Evolutionary conservation across 2,113 vertebrate genomes (phyloP), one percentile per base, ranked within the genome.

Genomic region (Chloebia gouldiae): DNA sequence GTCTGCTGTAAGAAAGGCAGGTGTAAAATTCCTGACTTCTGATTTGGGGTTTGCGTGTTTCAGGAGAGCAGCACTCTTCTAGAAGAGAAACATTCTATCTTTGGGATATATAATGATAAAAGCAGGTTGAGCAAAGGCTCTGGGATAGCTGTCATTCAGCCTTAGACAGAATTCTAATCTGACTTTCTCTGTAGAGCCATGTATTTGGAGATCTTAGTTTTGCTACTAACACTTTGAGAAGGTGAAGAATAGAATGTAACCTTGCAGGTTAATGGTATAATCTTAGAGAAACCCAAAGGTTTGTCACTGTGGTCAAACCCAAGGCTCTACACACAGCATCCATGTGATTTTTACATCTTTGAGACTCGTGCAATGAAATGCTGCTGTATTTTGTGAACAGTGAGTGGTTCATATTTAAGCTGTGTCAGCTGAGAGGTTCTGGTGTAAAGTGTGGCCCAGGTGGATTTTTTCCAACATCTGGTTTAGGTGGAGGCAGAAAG

Each of bases 401-500:
- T 1, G 2, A 18, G 13, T 21, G 1, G 0, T 20, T 81, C n/a
- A 2, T 0, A 0, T 30, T 45, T 33, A 27, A 85, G 39, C 15
- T 73, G 27, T 0, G 0, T 35, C 61, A 44, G 31, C 47, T 33
- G 35, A 28, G 60, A 71, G n/a, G 13, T 50, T 53, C 40, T 82
- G 51, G 13, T n/a, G 4, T 50, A 1, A 42, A 33, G 27, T 21
- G 37, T 35, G 39, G n/a, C 65, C 25, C 23, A 20, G 53, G 10
- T 25, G 27, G 10, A 5, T 23, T 78, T 72, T 45, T 11, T 37
- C 28, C 35, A 65, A 5, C 33, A 0, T 3, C 11, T 40, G 30
- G 7, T 72, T 90, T 90, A 99, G 99, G 97, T 98, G 94, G 97
- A 98, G 23, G 98, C 98, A 96, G 99, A 99, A 90, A 98, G 98